These are phyloP conservation scores for Melanchra persicariae DNA, from an alignment of 2,888 invertebrate species.

Conservation along the genomic window DNA sequence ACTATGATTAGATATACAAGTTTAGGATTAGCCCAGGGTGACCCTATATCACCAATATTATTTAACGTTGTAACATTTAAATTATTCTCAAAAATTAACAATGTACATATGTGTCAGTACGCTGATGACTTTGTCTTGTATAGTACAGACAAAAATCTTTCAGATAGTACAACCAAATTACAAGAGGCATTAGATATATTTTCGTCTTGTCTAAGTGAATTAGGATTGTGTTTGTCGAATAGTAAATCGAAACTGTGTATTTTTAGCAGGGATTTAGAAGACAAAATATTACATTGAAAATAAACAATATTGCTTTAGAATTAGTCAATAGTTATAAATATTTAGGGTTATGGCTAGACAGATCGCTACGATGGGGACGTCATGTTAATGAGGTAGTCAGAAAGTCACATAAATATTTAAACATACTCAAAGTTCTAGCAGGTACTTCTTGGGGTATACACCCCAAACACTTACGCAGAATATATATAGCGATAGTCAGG, in stretches of 20 bases:
- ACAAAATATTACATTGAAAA: conserved; percentile 2
- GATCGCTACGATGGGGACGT: conserved; percentile 8
- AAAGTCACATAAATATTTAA: conserved; percentile 10
- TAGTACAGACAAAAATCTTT: background rate
- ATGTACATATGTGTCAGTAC: too few relatives aligned
- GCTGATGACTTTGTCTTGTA: too few relatives aligned
- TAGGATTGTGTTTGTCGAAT: conserved; percentile 5
- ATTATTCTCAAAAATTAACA: too few relatives aligned
- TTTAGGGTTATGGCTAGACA: conserved; percentile 6
- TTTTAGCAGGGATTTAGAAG: conserved; percentile 2
- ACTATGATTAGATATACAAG: too few relatives aligned
- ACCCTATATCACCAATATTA: too few relatives aligned
- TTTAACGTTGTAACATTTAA: too few relatives aligned
- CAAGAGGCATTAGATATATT: background rate
- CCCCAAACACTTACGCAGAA: too few relatives aligned
- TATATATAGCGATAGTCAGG: too few relatives aligned
- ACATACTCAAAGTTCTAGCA: conserved; percentile 1
- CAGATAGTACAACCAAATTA: background rate
- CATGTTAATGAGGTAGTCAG: conserved; percentile 1
- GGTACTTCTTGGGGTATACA: background rate
- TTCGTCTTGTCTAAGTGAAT: background rate
- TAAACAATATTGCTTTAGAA: background rate
- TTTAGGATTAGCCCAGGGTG: too few relatives aligned
- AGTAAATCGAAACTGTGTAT: conserved; percentile 9
- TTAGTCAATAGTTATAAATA: conserved; percentile 9